phyloP scores from a whole-genome alignment of 2,888 invertebrate species.

The Bugula neritina region DNA sequence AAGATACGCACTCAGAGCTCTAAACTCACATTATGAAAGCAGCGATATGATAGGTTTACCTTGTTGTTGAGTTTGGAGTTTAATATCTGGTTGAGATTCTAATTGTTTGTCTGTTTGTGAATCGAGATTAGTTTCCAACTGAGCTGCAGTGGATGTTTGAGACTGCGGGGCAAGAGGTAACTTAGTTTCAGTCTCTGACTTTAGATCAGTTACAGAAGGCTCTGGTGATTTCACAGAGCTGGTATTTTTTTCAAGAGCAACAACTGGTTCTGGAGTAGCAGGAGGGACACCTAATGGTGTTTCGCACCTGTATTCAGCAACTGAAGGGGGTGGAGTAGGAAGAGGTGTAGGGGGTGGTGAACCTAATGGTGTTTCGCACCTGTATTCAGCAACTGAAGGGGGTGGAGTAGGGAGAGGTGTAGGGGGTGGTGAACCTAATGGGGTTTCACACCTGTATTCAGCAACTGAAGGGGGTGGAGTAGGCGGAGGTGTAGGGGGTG shows the following conservation, averaged over 20 bases:
- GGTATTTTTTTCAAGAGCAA: background rate
- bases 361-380: background rate
- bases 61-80: too few relatives aligned
- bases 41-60: too few relatives aligned
- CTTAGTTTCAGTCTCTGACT: too few relatives aligned
- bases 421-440: background rate
- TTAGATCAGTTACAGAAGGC: too few relatives aligned
- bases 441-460: background rate
- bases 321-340: slow-evolving; percentile 8
- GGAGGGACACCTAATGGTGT: background rate
- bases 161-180: too few relatives aligned
- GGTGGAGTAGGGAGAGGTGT: background rate
- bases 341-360: background rate
- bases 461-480: slow-evolving; percentile 12
- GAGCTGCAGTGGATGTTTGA: too few relatives aligned
- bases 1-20: too few relatives aligned
- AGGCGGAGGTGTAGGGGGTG: slow-evolving; percentile 1
- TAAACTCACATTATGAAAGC: too few relatives aligned
- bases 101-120: too few relatives aligned
- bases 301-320: background rate
- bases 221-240: too few relatives aligned
- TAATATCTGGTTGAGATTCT: too few relatives aligned
- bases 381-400: background rate
- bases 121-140: too few relatives aligned
- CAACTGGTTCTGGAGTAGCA: background rate